Evolutionary conservation across 1,140 invertebrate genomes (phyloP), one percentile per base, ranked within the genome.

Genomic region (Hycleus phaleratus): DNA sequence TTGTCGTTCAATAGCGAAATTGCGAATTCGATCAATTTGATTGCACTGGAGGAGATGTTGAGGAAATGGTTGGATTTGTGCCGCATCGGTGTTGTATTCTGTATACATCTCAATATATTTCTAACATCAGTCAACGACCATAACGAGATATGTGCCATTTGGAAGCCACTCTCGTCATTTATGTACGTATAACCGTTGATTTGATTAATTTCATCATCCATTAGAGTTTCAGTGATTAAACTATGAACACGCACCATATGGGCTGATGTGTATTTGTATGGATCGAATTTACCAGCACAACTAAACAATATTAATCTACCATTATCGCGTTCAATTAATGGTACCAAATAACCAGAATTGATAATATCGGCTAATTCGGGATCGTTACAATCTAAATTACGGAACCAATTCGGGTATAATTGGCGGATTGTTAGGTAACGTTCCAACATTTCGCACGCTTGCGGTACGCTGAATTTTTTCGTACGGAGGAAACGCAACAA

Each of bases 1-100:
- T 93, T 94, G 39, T 90, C 88, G 60, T 82, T 91, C 1, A 93
- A 78, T 48, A 93, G 75, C 3, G 85, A 85, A 2, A 90, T 79
- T 1, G 81, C 82, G 68, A 93, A 85, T 67, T 91, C 88, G 49
- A 92, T 85, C 58, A 93, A 78, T 67, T 87, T 85, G 1, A 82
- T 81, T 2, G 87, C 87, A 62, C 82, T 86, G 47, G 81, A 77
- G 0, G 89, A 88, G 48, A 92, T 85, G 68, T 93, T 91, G 18
- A 93, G 76, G 60, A 92, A 88, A 68, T 93, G 89, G 0, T 90
- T 87, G 61, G 86, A 78, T 69, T 93, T 93, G 70, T 92, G 89
- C 9, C 90, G 78, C 81, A 92, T 89, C 1, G 91, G 91, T n/a
- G 88, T 86, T 1, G 88, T 89, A 72, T 88, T 90, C 85, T 90